phyloP scores from a whole-genome alignment of 2,113 vertebrate genomes.

The Pseudolaguvia tuberculata region DNA sequence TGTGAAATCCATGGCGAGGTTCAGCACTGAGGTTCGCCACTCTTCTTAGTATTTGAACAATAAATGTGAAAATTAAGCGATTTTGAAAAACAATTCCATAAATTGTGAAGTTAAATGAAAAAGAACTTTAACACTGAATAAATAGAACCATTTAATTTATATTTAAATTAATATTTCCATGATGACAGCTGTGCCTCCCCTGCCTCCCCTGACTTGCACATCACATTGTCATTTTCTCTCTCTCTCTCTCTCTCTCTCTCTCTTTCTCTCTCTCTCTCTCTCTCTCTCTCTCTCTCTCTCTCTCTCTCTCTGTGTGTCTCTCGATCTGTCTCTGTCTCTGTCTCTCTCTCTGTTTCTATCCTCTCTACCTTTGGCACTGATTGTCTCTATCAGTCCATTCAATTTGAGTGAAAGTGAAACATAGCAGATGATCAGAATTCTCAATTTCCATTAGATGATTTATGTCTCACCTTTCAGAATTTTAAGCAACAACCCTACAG shows the following conservation, averaged over 20 bases:
- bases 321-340: slow-evolving; percentile 24
- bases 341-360: not conserved
- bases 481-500: not conserved
- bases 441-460: not conserved
- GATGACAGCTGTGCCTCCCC: too few relatives aligned
- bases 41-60: too few relatives aligned
- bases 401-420: slow-evolving; percentile 17
- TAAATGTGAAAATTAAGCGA: too few relatives aligned
- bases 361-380: slow-evolving; percentile 11
- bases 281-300: slow-evolving; percentile 20
- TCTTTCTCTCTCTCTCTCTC: not conserved
- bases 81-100: too few relatives aligned
- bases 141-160: too few relatives aligned
- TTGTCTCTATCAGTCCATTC: slow-evolving; percentile 39
- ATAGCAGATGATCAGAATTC: slow-evolving; percentile 25
- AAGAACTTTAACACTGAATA: too few relatives aligned
- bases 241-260: not conserved
- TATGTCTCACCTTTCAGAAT: slow-evolving; percentile 1
- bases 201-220: too few relatives aligned
- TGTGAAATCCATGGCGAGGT: too few relatives aligned
- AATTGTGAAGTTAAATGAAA: too few relatives aligned
- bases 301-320: not conserved
- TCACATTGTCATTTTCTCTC: slow-evolving; percentile 21
- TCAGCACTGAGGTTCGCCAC: too few relatives aligned
- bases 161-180: too few relatives aligned